A percentile compares a stretch with the other conserved stretches of the same genome.
Evolutionary conservation across 2,113 vertebrate genomes (phyloP).

Genomic region (Pteruthius melanotis): DNA sequence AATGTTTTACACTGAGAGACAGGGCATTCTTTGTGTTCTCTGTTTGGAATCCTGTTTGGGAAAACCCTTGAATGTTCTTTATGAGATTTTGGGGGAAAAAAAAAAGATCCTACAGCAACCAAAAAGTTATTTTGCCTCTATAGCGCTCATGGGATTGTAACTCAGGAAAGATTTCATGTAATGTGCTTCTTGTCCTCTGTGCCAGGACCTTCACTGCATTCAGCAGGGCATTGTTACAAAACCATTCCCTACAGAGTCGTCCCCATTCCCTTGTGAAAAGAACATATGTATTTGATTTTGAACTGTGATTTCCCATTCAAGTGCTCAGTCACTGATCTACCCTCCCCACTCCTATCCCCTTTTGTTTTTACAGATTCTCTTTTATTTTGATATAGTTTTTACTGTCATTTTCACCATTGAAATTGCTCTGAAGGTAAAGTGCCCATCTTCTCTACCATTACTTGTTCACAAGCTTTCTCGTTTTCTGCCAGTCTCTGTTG

Average conservation of each 20-base stretch:
- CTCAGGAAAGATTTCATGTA: not conserved
- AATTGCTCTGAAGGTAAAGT: conserved; percentile 84
- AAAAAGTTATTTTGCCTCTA: not conserved
- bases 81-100: not conserved
- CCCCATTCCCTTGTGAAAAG: not conserved
- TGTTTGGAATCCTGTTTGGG: not conserved
- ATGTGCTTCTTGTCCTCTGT: conserved; percentile 13
- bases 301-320: conserved; percentile 19
- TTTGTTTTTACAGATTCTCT: conserved; percentile 83
- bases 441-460: conserved; percentile 22
- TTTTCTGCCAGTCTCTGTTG: conserved; percentile 61
- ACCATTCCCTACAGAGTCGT: not conserved
- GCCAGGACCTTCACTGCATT: conserved; percentile 23
- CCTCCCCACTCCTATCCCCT: conserved; percentile 46
- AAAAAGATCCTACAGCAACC: not conserved
- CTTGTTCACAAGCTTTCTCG: not conserved
- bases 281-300: conserved; percentile 20
- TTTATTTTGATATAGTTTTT: conserved; percentile 87
- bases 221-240: not conserved
- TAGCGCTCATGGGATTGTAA: not conserved
- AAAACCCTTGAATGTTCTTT: not conserved
- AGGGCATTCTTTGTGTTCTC: not conserved
- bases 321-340: conserved; percentile 39
- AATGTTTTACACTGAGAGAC: not conserved
- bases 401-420: conserved; percentile 86